Conservation (phyloP, 2,797 vertebrate genomes). For the Scolopax rusticola region DNA sequence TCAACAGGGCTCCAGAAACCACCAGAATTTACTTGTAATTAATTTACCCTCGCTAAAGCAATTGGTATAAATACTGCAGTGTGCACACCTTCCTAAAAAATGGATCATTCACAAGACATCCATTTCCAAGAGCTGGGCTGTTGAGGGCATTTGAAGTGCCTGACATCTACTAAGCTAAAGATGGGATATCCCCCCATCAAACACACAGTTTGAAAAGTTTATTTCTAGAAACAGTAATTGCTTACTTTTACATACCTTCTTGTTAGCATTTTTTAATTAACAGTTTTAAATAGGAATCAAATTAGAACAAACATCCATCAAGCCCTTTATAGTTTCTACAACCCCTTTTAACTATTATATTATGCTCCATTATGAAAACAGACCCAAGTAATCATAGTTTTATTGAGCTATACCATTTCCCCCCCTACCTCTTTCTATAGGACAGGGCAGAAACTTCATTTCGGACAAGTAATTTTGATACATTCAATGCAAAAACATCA, state of each 20-base stretch:
- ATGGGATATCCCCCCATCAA: background rate
- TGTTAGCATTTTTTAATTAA: background rate
- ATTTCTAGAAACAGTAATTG: background rate
- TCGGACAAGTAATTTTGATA: slow-evolving; percentile 21
- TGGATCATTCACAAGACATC: background rate
- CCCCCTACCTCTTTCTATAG: background rate
- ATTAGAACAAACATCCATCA: background rate
- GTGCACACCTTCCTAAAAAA: background rate
- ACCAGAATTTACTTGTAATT: background rate
- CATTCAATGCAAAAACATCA: slow-evolving; percentile 19
- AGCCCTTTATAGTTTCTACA: slow-evolving; percentile 1
- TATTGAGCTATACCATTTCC: slow-evolving; percentile 12
- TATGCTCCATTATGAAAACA: slow-evolving; percentile 8
- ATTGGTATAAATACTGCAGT: background rate
- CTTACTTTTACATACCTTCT: background rate
- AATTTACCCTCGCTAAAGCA: background rate
- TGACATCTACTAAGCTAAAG: background rate
- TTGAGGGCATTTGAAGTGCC: background rate
- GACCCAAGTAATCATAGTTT: slow-evolving; percentile 20
- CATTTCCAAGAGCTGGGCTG: background rate
- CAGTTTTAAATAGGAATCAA: background rate
- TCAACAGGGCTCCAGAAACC: background rate
- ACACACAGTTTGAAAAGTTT: background rate
- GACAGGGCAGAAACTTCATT: slow-evolving; percentile 48
- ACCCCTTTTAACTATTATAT: background rate